Conservation (phyloP, 2,888 invertebrate species). For the Rhyacophila evoluta region DNA sequence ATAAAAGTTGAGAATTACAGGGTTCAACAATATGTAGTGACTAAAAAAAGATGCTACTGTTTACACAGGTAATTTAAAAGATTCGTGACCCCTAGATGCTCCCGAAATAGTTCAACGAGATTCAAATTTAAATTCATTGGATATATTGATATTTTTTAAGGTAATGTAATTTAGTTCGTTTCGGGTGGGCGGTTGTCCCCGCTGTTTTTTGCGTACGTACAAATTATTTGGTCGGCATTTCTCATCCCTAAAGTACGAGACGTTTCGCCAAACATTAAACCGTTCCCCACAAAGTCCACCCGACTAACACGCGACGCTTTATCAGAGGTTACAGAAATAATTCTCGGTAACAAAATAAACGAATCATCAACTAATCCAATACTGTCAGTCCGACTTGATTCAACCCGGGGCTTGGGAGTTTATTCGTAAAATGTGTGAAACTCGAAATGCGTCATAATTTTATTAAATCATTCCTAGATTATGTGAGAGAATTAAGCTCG, state of each 20-base stretch:
- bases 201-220: conserved; percentile 10
- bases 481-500: not conserved
- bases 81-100: too few species aligned
- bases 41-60: too few species aligned
- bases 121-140: too few species aligned
- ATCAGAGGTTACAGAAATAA: conserved; percentile 15
- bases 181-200: not conserved
- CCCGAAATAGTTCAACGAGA: too few species aligned
- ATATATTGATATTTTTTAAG: not conserved
- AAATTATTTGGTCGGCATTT: not conserved
- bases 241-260: not conserved
- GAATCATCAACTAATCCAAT: conserved; percentile 15
- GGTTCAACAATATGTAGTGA: too few species aligned
- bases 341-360: conserved; percentile 8
- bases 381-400: not conserved
- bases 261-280: not conserved
- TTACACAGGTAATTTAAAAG: too few species aligned
- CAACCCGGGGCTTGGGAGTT: not conserved
- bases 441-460: not conserved
- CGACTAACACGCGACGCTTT: not conserved
- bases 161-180: not conserved
- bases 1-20: too few species aligned
- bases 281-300: not conserved
- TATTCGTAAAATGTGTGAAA: not conserved
- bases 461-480: not conserved